Percentiles rank a stretch among this genome's conserved stretches.
Evolutionary conservation across 2,888 invertebrate genomes (phyloP).

Genomic region (Drosophila diplacantha): DNA sequence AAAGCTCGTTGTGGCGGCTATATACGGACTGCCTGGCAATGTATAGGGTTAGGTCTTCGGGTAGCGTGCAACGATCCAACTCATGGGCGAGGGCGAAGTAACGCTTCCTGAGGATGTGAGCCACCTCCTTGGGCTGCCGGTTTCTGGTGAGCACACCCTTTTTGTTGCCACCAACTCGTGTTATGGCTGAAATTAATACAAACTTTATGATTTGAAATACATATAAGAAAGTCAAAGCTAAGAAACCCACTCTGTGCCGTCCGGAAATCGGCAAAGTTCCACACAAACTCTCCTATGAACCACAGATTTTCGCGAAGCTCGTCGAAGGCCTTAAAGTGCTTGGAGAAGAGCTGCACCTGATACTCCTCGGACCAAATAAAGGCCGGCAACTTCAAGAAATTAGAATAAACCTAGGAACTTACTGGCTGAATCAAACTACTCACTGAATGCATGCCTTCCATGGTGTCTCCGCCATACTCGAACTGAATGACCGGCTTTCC

Average conservation of each 20-base stretch:
- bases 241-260: conserved; percentile 87
- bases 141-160: conserved; percentile 94
- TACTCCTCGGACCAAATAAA: conserved; percentile 98
- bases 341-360: conserved; percentile 88
- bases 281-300: conserved; percentile 97
- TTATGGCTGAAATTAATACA: conserved; percentile 12
- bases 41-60: conserved; percentile 79
- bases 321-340: conserved; percentile 96
- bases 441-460: conserved; percentile 93
- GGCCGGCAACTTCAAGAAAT: conserved; percentile 81
- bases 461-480: conserved; percentile 97
- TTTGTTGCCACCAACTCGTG: conserved; percentile 84
- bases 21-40: conserved; percentile 5
- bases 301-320: conserved; percentile 84
- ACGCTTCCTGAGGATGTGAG: conserved; percentile 87
- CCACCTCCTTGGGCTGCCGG: conserved; percentile 93
- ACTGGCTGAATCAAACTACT: conserved; percentile 50
- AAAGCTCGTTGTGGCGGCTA: conserved; percentile 17
- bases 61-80: conserved; percentile 80
- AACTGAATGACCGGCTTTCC: conserved; percentile 94
- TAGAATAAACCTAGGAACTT: conserved; percentile 35
- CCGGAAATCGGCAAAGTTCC: conserved; percentile 99
- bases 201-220: no score
- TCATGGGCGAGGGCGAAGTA: conserved; percentile 85
- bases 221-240: no score